Evolutionary conservation across 2,888 invertebrate species (phyloP), one percentile per base, ranked within the genome.

Genomic region (Fragum fragum): DNA sequence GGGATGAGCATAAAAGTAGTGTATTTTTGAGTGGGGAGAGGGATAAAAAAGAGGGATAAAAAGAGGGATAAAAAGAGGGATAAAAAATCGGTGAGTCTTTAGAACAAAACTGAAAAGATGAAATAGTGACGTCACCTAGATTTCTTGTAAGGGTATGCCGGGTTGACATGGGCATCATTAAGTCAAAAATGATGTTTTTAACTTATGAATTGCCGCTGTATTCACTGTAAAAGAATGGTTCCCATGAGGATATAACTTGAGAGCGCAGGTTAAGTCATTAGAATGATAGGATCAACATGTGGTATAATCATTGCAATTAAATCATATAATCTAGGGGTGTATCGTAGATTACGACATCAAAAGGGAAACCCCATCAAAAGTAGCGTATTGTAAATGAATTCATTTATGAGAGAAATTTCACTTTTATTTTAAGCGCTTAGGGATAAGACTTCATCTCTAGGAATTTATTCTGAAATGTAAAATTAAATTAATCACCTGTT

Each of bases 401-500:
- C 53, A 53, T 53, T 53, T 53, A n/a, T 53, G 53, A 21, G 53
- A 53, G 53, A 53, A 53, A 53, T n/a, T 21, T 21, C 53, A 53
- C 23, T 23, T 23, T 21, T 21, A n/a, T 21, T 53, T 9, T 53
- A 53, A 53, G 14, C 53, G 53, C 23, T 53, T 21, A 53, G 53
- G 53, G 53, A 23, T 53, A 53, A 53, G 53, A 53, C 21, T 53
- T 9, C 53, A 21, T 53, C 21, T 53, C 23, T 21, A 53, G 53
- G 23, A 53, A n/a, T 53, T n/a, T 21, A 53, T 53, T 53, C 53
- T 53, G 53, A 53, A 53, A 53, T 53, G 23, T 53, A 53, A 53
- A 53, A 53, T 53, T 53, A 23, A 53, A 53, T 53, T 53, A n/a
- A 53, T 53, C 53, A 53, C 53, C 53, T 53, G 53, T 53, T 53